Evolutionary conservation across 2,113 vertebrate genomes (phyloP).

Genomic region (Syngnathus floridae): DNA sequence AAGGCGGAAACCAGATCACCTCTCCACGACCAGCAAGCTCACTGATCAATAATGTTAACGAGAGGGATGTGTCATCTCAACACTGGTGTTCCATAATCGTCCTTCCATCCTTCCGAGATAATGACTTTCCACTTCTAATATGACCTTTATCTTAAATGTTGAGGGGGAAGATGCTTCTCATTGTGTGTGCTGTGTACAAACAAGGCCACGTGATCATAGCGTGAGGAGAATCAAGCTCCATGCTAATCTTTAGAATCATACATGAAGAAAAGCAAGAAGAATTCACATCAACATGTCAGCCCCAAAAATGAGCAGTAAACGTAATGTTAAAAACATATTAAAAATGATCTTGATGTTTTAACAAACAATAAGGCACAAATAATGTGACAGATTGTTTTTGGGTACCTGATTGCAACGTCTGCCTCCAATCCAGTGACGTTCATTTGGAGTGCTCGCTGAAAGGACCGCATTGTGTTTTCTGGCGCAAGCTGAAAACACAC

Average conservation of each 20-base stretch:
- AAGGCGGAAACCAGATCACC: not conserved
- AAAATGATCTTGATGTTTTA: not conserved
- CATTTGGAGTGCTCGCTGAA: constrained; percentile 86
- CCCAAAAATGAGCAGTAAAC: not conserved
- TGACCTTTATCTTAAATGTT: not conserved
- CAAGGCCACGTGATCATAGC: not conserved
- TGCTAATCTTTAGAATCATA: not conserved
- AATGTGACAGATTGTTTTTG: constrained; percentile 1
- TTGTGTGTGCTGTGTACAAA: not conserved
- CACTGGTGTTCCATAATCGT: not conserved
- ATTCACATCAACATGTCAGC: not conserved
- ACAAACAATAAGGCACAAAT: not conserved
- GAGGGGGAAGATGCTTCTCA: not conserved
- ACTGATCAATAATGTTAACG: not conserved
- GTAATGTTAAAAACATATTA: too few species aligned
- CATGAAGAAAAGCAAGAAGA: not conserved
- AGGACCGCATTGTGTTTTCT: constrained; percentile 93
- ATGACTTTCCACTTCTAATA: not conserved
- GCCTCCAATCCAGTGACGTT: constrained; percentile 81
- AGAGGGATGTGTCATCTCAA: not conserved
- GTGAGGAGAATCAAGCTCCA: not conserved
- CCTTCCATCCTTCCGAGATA: not conserved
- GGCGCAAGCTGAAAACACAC: constrained; percentile 79
- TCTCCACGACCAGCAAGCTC: not conserved
- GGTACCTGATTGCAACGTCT: constrained; percentile 84